Percentiles rank a stretch among this genome's conserved stretches.
Conservation (phyloP, 2,113 vertebrate genomes). For the Riparia riparia region DNA sequence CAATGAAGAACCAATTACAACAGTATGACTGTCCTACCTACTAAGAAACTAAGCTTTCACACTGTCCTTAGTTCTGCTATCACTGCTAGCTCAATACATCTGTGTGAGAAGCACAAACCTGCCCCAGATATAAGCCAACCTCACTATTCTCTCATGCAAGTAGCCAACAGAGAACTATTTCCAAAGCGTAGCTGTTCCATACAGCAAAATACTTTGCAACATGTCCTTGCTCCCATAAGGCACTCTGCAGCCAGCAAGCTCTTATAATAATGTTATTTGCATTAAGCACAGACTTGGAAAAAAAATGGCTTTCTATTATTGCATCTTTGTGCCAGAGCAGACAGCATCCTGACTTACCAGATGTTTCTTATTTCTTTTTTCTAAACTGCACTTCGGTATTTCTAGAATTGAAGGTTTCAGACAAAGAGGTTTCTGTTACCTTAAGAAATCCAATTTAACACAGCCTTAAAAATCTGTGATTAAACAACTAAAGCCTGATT, state of each 20-base stretch:
- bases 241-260: conserved; percentile 68
- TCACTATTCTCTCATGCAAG: conserved; percentile 11
- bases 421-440: conserved; percentile 66
- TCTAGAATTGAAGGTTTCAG: conserved; percentile 51
- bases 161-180: conserved; percentile 55
- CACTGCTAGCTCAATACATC: background rate
- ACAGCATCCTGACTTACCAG: conserved; percentile 55
- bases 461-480: background rate
- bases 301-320: conserved; percentile 64
- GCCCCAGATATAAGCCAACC: background rate
- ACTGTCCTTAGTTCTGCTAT: background rate
- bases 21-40: background rate
- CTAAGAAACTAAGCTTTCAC: background rate
- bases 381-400: conserved; percentile 36
- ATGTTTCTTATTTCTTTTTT: conserved; percentile 77
- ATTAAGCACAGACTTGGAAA: conserved; percentile 61
- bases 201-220: conserved; percentile 63
- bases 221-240: conserved; percentile 65
- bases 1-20: background rate
- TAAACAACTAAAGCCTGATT: background rate
- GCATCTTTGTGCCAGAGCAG: conserved; percentile 61
- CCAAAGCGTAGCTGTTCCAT: conserved; percentile 66
- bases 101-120: conserved; percentile 4
- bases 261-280: conserved; percentile 76
- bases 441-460: conserved; percentile 32